A percentile compares a stretch with the other conserved stretches of the same genome.
phyloP scores from a whole-genome alignment of 2,797 vertebrate species.

The Sebastes vulpes region DNA sequence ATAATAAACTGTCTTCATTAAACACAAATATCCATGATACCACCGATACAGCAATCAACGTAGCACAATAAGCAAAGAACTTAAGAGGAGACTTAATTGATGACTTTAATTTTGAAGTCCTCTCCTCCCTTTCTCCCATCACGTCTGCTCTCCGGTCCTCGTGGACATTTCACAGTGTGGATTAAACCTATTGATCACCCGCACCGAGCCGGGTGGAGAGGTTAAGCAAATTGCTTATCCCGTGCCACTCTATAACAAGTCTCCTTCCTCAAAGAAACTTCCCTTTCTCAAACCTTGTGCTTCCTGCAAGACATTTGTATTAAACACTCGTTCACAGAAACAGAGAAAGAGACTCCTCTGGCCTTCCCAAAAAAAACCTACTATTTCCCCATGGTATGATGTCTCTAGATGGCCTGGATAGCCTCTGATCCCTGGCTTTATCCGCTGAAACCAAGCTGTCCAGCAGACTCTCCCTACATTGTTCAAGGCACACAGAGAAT shows the following conservation, averaged over 20 bases:
- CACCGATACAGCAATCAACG: slow-evolving; percentile 9
- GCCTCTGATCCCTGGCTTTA: slow-evolving; percentile 32
- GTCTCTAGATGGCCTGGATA: slow-evolving; percentile 24
- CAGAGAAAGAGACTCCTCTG: slow-evolving; percentile 41
- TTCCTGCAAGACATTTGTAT: slow-evolving; percentile 71
- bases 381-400: neutral
- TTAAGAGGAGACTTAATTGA: slow-evolving; percentile 42
- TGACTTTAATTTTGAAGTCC: slow-evolving; percentile 64
- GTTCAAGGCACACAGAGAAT: slow-evolving; percentile 15
- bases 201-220: slow-evolving; percentile 44
- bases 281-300: slow-evolving; percentile 8
- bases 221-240: slow-evolving; percentile 59
- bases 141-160: slow-evolving; percentile 8
- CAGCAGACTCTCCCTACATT: neutral
- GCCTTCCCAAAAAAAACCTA: slow-evolving; percentile 33
- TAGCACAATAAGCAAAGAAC: slow-evolving; percentile 20
- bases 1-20: slow-evolving; percentile 15
- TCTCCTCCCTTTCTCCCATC: slow-evolving; percentile 8
- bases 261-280: slow-evolving; percentile 29
- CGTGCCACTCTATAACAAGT: neutral
- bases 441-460: slow-evolving; percentile 13
- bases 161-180: slow-evolving; percentile 31
- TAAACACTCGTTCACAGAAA: slow-evolving; percentile 70
- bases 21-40: neutral
- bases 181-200: slow-evolving; percentile 77